Conservation (phyloP, 2,888 invertebrate species). For the Chironomus tentans region DNA sequence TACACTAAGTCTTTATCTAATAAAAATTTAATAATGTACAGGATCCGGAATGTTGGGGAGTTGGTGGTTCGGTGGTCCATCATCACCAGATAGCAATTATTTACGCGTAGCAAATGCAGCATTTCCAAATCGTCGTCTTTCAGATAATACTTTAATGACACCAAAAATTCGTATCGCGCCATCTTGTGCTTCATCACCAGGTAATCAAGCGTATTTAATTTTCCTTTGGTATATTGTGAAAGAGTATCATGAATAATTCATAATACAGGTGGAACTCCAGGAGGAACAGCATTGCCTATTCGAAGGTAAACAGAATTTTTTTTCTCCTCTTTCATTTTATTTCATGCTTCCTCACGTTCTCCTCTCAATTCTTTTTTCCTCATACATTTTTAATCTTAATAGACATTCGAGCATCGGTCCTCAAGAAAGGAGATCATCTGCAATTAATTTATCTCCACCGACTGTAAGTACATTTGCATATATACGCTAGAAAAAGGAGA, state of each 20-base stretch:
- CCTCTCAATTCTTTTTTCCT: not conserved
- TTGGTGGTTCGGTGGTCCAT: slow-evolving; percentile 79
- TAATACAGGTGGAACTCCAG: slow-evolving; percentile 16
- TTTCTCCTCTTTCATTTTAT: not conserved
- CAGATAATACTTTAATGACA: slow-evolving; percentile 86
- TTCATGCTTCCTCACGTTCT: not conserved
- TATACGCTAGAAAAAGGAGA: not conserved
- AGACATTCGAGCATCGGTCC: slow-evolving; percentile 86
- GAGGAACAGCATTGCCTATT: slow-evolving; percentile 17
- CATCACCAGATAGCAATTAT: slow-evolving; percentile 78
- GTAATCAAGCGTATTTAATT: slow-evolving; percentile 49
- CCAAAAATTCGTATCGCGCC: slow-evolving; percentile 83
- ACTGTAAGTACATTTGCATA: slow-evolving; percentile 57
- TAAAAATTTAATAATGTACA: slow-evolving; percentile 30
- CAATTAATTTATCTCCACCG: slow-evolving; percentile 78
- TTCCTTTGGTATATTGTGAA: not conserved
- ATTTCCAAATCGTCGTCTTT: slow-evolving; percentile 77
- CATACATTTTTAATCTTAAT: not conserved
- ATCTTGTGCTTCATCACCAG: slow-evolving; percentile 77
- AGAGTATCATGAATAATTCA: not conserved
- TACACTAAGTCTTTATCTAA: not conserved
- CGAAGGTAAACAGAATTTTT: not conserved
- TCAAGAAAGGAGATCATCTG: slow-evolving; percentile 75
- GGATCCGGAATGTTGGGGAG: slow-evolving; percentile 59
- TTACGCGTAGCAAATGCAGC: slow-evolving; percentile 68